These are phyloP conservation scores for Agrochola lota DNA, from an alignment of 2,888 invertebrate genomes.

Conservation along the genomic window DNA sequence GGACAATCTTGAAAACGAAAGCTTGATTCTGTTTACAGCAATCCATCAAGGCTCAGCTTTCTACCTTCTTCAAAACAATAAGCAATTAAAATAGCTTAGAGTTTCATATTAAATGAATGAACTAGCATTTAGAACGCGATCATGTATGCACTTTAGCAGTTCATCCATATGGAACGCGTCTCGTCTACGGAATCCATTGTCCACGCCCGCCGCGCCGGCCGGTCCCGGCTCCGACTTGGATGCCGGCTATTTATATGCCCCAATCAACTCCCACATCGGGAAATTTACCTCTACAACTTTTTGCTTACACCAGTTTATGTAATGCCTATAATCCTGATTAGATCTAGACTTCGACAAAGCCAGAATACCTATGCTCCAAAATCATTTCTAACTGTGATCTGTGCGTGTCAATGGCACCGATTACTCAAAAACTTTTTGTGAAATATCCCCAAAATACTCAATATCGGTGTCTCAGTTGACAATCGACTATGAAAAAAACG, in stretches of 20 bases:
- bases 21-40: neutral
- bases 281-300: slow-evolving; percentile 76
- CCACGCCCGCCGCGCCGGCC: slow-evolving; percentile 78
- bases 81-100: slow-evolving; percentile 59
- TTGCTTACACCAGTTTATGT: slow-evolving; percentile 67
- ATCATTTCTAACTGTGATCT: slow-evolving; percentile 14
- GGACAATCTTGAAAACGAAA: slow-evolving; percentile 8
- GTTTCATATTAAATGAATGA: slow-evolving; percentile 68
- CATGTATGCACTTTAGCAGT: slow-evolving; percentile 83
- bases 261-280: slow-evolving; percentile 80
- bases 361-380: neutral
- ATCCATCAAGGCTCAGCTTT: neutral
- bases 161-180: slow-evolving; percentile 89
- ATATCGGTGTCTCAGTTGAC: slow-evolving; percentile 68
- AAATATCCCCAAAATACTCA: slow-evolving; percentile 50
- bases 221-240: slow-evolving; percentile 69
- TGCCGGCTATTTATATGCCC: slow-evolving; percentile 86
- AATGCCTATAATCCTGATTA: slow-evolving; percentile 53
- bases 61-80: slow-evolving; percentile 58
- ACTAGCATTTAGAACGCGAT: slow-evolving; percentile 74
- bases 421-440: slow-evolving; percentile 40
- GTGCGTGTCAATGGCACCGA: slow-evolving; percentile 49
- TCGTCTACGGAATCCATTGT: slow-evolving; percentile 88
- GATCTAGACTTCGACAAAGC: neutral
- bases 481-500: slow-evolving; percentile 69